Evolutionary conservation across 2,888 invertebrate species (phyloP), one percentile per base, ranked within the genome.

Genomic region (Teleiodes luculella): DNA sequence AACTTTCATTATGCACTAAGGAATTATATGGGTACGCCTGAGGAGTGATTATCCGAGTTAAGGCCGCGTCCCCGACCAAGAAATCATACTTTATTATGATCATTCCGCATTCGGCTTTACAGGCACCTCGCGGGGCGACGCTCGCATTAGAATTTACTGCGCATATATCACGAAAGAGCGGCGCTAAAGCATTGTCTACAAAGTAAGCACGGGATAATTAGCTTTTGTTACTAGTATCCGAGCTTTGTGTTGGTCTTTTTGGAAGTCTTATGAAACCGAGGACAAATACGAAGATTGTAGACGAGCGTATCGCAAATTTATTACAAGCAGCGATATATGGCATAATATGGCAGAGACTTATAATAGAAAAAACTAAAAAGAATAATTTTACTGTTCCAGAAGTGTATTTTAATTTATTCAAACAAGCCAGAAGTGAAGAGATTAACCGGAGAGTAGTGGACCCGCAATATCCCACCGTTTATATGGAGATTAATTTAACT

Each of bases 1-100:
- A 88, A 88, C 87, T 89, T 89, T 89, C 87, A 89, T 89, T 89
- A 88, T 88, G 88, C 88, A 89, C 89, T 87, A 87, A 88, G 89
- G 89, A 89, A 86, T 88, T 88, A 87, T 83, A 86, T 83, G 86
- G 87, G 85, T 84, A 86, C 85, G 87, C 86, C 88, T 80, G 79
- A 88, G 88, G 89, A 89, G 87, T 85, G 87, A 88, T 88, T 87
- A 86, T 85, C 78, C 80, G 79, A 80, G 85, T 80, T 80, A 77
- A 79, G 80, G 80, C 77, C 74, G 78, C 79, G 81, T 84, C 86
- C 86, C 86, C 80, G 80, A 79, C 86, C 80, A 86, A 88, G 87
- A 85, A 88, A 86, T 87, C 86, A 87, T 86, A 85, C 84, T 88
- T 88, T 87, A 87, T 86, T 85, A 86, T 86, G 81, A 84, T 83